Conservation (phyloP, 2,797 vertebrate species). For the Decapterus maruadsi region DNA sequence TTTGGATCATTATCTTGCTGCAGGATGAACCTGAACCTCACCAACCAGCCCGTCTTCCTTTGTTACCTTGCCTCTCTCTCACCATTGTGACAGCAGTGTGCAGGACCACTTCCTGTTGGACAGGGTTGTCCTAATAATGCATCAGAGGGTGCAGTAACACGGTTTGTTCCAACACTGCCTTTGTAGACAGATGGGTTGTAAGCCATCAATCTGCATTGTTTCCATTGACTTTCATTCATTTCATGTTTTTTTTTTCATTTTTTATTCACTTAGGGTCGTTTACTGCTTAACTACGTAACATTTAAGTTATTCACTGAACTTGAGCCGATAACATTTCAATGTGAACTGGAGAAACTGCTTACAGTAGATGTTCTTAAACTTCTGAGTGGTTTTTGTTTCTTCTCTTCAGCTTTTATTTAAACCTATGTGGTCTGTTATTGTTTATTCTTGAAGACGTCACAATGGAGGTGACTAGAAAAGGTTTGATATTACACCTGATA, state of each 20-base stretch:
- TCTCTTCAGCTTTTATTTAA: neutral
- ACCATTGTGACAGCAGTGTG: neutral
- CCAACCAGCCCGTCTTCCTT: neutral
- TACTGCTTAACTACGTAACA: neutral
- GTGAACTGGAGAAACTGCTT: neutral
- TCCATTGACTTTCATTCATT: neutral
- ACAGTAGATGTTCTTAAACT: too few relatives aligned
- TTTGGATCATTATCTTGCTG: neutral
- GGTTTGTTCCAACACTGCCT: neutral
- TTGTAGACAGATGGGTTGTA: neutral
- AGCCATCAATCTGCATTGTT: neutral
- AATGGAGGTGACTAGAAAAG: too few relatives aligned
- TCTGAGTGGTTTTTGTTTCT: neutral
- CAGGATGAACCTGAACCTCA: neutral
- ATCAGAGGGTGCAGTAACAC: neutral
- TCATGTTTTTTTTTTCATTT: neutral
- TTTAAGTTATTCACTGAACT: neutral
- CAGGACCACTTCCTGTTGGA: neutral
- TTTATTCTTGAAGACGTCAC: neutral
- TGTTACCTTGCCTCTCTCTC: neutral
- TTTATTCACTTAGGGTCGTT: neutral
- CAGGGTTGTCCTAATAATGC: neutral
- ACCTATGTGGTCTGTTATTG: neutral
- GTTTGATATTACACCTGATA: too few relatives aligned
- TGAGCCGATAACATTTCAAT: neutral